Percentiles rank a stretch among this genome's conserved stretches.
Evolutionary conservation across 2,797 vertebrate species (phyloP).

Genomic region (Mus minutoides): DNA sequence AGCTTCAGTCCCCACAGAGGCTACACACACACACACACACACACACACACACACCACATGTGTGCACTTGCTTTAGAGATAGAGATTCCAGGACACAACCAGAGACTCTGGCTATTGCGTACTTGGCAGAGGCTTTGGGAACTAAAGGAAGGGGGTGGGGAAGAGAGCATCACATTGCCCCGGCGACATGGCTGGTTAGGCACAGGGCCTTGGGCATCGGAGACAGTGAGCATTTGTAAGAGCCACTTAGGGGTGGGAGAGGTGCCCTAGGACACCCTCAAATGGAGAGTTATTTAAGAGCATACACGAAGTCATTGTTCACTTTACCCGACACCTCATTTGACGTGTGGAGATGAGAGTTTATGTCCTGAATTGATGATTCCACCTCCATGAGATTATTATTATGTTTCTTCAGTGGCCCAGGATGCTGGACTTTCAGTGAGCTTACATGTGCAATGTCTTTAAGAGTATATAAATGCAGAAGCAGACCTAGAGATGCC

Average conservation of each 20-base stretch:
- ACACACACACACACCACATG: not conserved
- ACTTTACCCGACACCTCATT: not conserved
- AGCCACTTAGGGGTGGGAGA: not conserved
- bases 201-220: not conserved
- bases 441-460: too few species aligned
- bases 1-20: not conserved
- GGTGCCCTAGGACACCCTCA: not conserved
- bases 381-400: not conserved
- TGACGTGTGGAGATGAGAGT: not conserved
- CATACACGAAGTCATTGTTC: too few species aligned
- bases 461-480: not conserved
- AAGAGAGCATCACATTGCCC: not conserved
- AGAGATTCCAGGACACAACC: too few species aligned
- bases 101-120: not conserved
- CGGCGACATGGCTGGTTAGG: not conserved
- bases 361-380: not conserved
- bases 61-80: not conserved
- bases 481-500: not conserved
- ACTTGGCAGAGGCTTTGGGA: not conserved
- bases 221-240: not conserved
- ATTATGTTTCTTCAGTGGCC: not conserved
- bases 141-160: fast-evolving
- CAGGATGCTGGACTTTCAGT: not conserved
- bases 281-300: not conserved
- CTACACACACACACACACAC: not conserved